phyloP scores from a whole-genome alignment of 1,140 invertebrate genomes.

The Ips typographus region DNA sequence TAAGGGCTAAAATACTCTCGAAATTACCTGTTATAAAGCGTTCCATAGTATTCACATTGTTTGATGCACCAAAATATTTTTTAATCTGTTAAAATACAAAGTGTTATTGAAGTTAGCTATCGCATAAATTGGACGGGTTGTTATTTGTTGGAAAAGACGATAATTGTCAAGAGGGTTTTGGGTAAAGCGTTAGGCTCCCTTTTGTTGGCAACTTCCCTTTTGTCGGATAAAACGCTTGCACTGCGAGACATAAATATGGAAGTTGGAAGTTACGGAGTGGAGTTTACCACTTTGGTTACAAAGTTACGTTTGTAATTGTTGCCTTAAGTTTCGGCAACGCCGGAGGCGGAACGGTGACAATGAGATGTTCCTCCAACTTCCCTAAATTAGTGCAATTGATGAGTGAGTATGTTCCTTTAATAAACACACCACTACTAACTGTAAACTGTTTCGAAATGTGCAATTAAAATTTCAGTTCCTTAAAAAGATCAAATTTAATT shows the following conservation, averaged over 20 bases:
- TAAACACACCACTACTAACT: neutral
- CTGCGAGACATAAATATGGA: constrained; percentile 16
- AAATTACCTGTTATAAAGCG: constrained; percentile 6
- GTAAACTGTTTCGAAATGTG: neutral
- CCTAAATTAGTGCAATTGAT: neutral
- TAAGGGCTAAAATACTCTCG: constrained; percentile 12
- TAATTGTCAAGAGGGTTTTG: constrained; percentile 16
- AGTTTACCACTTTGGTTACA: constrained; percentile 21
- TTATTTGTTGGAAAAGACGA: constrained; percentile 23
- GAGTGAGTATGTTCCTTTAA: neutral
- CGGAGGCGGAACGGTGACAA: constrained; percentile 4
- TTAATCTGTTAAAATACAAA: too few species aligned
- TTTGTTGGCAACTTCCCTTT: constrained; percentile 19
- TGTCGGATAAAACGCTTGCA: constrained; percentile 20
- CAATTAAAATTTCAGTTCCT: constrained; percentile 6
- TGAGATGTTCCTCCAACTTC: constrained; percentile 1
- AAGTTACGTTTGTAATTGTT: constrained; percentile 20
- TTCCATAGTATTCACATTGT: too few species aligned
- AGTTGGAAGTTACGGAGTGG: constrained; percentile 20
- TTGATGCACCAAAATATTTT: too few species aligned
- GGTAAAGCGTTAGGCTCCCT: constrained; percentile 9
- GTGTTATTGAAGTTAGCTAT: too few species aligned
- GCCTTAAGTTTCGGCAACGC: constrained; percentile 11
- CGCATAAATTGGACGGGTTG: neutral
- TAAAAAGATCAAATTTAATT: constrained; percentile 25